Percentiles rank a stretch among this genome's conserved stretches.
phyloP scores from a whole-genome alignment of 1,140 invertebrate genomes.

The Drosophila athabasca region DNA sequence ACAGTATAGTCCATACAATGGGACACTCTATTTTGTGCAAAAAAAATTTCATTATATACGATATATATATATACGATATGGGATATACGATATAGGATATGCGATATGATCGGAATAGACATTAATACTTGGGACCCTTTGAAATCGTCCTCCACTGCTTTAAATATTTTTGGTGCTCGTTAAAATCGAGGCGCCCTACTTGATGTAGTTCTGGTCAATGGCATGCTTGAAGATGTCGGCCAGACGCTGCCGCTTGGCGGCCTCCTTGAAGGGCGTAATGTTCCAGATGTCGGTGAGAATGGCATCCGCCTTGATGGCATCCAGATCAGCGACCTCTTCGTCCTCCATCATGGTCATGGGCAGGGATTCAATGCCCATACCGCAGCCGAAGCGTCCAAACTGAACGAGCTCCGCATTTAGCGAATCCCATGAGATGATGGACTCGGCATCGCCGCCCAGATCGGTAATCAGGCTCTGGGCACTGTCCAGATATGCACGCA shows the following conservation, averaged over 20 bases:
- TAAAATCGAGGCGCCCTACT: slow-evolving; percentile 35
- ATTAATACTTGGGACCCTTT: background rate
- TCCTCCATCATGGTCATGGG: slow-evolving; percentile 86
- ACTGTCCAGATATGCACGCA: slow-evolving; percentile 86
- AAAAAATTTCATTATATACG: too few species aligned
- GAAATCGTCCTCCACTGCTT: background rate
- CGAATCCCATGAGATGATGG: slow-evolving; percentile 85
- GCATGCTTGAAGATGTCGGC: slow-evolving; percentile 87
- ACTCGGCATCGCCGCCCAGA: slow-evolving; percentile 86
- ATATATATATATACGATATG: too few species aligned
- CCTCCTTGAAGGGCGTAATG: slow-evolving; percentile 84
- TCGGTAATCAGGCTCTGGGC: slow-evolving; percentile 85
- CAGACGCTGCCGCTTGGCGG: slow-evolving; percentile 85
- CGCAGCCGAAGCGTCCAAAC: slow-evolving; percentile 86
- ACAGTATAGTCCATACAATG: too few species aligned
- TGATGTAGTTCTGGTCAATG: slow-evolving; percentile 86
- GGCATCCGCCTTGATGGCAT: slow-evolving; percentile 85
- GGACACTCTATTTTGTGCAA: too few species aligned
- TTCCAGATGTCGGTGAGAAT: slow-evolving; percentile 85
- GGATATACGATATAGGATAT: too few species aligned
- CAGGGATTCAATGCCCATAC: slow-evolving; percentile 87
- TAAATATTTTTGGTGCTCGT: background rate
- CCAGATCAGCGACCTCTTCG: slow-evolving; percentile 86
- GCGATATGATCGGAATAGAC: too few species aligned
- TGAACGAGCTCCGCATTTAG: slow-evolving; percentile 86